Conservation (phyloP, 2,113 vertebrate genomes). For the Charina bottae region DNA sequence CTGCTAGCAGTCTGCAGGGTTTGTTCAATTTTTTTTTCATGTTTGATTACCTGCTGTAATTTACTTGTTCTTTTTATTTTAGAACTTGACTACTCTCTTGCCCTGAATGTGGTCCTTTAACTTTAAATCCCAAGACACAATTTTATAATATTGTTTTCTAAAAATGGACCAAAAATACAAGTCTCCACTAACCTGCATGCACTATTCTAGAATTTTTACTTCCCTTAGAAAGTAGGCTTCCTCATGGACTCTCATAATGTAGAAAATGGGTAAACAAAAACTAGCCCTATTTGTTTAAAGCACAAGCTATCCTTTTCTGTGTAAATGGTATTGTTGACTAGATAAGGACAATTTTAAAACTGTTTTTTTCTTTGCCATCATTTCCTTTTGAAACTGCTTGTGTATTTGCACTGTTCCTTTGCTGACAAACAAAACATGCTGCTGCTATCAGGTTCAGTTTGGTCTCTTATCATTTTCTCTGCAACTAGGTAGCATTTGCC, state of each 20-base stretch:
- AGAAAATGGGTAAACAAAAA: constrained; percentile 16
- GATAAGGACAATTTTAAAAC: rapidly evolving
- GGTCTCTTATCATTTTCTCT: not conserved
- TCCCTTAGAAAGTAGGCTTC: not conserved
- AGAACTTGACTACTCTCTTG: not conserved
- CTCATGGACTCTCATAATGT: not conserved
- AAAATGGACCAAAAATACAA: not conserved
- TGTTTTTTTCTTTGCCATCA: constrained; percentile 25
- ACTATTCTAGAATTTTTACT: constrained; percentile 9
- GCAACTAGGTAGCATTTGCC: not conserved
- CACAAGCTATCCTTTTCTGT: not conserved
- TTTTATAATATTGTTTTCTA: not conserved
- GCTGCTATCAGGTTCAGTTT: not conserved
- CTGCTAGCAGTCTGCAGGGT: no score
- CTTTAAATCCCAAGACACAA: not conserved
- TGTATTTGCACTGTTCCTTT: not conserved
- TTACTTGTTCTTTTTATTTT: not conserved
- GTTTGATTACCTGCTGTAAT: not conserved
- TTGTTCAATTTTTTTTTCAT: not conserved
- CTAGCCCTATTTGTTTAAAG: constrained; percentile 21
- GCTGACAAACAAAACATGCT: not conserved
- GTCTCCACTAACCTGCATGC: not conserved
- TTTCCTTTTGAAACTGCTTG: not conserved
- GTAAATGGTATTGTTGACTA: constrained; percentile 6
- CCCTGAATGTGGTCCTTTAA: not conserved